phyloP scores from a whole-genome alignment of 2,797 vertebrate genomes.

The Hippoglossus hippoglossus region DNA sequence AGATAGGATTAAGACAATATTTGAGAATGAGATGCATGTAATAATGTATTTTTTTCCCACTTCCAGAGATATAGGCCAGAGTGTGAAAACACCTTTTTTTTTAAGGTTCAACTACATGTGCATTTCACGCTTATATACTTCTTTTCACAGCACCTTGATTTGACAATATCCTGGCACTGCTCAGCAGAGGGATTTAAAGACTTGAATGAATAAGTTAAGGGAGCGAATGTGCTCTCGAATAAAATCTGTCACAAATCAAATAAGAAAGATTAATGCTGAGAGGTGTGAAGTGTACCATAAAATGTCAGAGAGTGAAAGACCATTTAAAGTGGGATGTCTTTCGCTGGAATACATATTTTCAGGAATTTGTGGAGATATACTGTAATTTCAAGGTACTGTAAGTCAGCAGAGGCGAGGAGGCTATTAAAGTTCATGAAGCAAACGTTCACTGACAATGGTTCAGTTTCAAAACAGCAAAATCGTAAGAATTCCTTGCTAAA shows the following conservation, averaged over 20 bases:
- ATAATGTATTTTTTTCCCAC: conserved; percentile 4
- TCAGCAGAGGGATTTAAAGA: conserved; percentile 48
- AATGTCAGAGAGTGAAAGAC: conserved; percentile 58
- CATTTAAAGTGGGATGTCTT: conserved; percentile 52
- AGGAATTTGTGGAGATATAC: conserved; percentile 38
- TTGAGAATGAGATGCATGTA: background rate
- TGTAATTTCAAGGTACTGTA: conserved; percentile 47
- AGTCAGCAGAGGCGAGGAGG: conserved; percentile 21
- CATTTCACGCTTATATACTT: conserved; percentile 48
- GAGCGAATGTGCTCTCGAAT: conserved; percentile 42
- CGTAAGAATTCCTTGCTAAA: conserved; percentile 11
- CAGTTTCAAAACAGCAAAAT: conserved; percentile 32
- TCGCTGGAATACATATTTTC: conserved; percentile 38
- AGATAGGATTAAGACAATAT: background rate
- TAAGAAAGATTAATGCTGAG: conserved; percentile 58
- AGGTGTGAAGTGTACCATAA: conserved; percentile 61
- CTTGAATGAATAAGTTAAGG: conserved; percentile 41
- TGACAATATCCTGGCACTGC: conserved; percentile 31
- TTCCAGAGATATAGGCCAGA: background rate
- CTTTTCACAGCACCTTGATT: conserved; percentile 36
- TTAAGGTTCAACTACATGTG: conserved; percentile 28
- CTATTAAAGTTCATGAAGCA: conserved; percentile 48
- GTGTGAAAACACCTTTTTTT: conserved; percentile 1
- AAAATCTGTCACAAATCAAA: conserved; percentile 58
- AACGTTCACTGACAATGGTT: conserved; percentile 25